These are phyloP conservation scores for Uria lomvia DNA, from an alignment of 2,113 vertebrate species.

Conservation along the genomic window DNA sequence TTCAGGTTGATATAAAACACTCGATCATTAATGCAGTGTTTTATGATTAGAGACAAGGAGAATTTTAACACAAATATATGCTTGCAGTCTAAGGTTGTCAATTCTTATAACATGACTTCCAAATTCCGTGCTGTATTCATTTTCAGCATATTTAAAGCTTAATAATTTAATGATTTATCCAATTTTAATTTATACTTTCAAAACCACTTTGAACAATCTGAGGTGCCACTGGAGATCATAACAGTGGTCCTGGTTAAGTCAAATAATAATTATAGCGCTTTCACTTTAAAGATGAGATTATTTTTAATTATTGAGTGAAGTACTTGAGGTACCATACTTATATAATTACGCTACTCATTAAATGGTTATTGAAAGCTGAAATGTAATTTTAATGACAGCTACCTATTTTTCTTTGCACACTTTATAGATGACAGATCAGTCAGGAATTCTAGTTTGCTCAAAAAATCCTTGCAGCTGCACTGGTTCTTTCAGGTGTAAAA, in stretches of 20 bases:
- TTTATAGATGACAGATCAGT: conserved; percentile 74
- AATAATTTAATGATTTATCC: conserved; percentile 76
- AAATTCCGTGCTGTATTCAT: conserved; percentile 63
- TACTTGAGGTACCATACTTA: conserved; percentile 75
- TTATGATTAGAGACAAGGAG: conserved; percentile 50
- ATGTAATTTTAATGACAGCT: conserved; percentile 76
- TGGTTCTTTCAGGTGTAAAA: conserved; percentile 58
- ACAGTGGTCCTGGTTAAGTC: conserved; percentile 75
- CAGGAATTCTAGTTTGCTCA: conserved; percentile 62
- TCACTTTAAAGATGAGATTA: conserved; percentile 78
- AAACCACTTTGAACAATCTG: conserved; percentile 66
- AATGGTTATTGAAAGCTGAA: conserved; percentile 76
- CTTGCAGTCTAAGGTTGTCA: conserved; percentile 56
- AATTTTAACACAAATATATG: conserved; percentile 52
- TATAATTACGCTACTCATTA: conserved; percentile 77
- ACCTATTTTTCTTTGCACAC: conserved; percentile 75
- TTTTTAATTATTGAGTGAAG: conserved; percentile 80
- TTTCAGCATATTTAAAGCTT: conserved; percentile 70
- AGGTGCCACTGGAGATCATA: conserved; percentile 73
- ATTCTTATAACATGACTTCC: conserved; percentile 53
- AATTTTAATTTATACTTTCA: conserved; percentile 75
- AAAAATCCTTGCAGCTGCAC: conserved; percentile 62
- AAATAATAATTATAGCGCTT: conserved; percentile 76
- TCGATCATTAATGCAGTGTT: conserved; percentile 6
- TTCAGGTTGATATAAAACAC: conserved; percentile 28